A percentile compares a stretch with the other conserved stretches of the same genome.
Evolutionary conservation across 2,797 vertebrate species (phyloP).

Genomic region (Cheracebus regulus): DNA sequence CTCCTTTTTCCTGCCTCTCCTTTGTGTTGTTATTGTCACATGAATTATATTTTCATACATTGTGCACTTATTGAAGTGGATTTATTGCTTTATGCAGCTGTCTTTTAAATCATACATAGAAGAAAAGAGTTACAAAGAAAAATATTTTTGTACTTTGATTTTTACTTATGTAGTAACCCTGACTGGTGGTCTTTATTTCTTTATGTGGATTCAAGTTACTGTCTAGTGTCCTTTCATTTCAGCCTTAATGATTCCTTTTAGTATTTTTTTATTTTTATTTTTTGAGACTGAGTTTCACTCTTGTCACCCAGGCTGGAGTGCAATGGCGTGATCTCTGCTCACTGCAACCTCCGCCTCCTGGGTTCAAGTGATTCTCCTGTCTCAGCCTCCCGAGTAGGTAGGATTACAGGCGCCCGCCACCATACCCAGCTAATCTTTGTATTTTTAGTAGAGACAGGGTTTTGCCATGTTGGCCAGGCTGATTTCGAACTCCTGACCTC

Average conservation of each 20-base stretch:
- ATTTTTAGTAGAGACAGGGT: neutral
- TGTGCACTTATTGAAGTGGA: neutral
- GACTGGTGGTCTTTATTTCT: neutral
- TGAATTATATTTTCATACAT: conserved; percentile 1
- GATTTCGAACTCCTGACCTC: neutral
- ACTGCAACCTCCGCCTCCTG: neutral
- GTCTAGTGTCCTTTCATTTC: neutral
- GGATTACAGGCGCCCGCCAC: neutral
- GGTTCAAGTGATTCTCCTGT: neutral
- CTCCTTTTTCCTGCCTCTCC: neutral
- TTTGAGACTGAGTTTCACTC: neutral
- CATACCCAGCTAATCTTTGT: neutral
- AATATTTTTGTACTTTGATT: conserved; percentile 1
- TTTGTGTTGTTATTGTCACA: conserved; percentile 27
- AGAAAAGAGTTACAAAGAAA: conserved; percentile 13
- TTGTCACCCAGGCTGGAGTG: neutral
- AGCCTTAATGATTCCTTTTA: neutral
- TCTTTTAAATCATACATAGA: conserved; percentile 30
- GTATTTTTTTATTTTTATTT: neutral
- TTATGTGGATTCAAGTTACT: conserved; percentile 16
- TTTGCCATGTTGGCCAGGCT: neutral
- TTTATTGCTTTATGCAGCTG: conserved; percentile 7
- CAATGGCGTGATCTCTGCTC: neutral
- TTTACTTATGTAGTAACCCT: neutral
- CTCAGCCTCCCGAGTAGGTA: neutral